These are phyloP conservation scores for Ochotona curzoniae DNA, from an alignment of 2,113 vertebrate species.

Conservation along the genomic window DNA sequence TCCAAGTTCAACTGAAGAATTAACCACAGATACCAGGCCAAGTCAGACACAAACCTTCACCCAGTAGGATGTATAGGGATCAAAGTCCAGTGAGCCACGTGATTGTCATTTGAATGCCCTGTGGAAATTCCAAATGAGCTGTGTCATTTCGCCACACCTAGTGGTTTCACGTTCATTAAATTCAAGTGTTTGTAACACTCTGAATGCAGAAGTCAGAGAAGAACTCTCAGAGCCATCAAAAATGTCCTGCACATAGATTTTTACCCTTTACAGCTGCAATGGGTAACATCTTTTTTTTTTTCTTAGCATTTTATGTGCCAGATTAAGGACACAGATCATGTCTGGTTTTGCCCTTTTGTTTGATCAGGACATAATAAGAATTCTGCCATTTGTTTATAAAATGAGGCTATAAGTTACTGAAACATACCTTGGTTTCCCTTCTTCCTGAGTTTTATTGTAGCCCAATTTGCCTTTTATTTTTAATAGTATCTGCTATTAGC, in stretches of 20 bases:
- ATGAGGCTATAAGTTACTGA: background rate
- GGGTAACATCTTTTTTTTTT: background rate
- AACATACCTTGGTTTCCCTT: background rate
- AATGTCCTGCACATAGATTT: background rate
- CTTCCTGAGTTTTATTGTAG: background rate
- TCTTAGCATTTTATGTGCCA: background rate
- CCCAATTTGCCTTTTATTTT: background rate
- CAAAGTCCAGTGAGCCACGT: background rate
- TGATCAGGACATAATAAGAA: background rate
- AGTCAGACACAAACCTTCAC: background rate
- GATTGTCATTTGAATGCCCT: background rate
- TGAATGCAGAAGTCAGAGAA: background rate
- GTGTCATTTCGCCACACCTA: background rate
- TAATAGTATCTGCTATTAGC: background rate
- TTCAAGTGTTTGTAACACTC: background rate
- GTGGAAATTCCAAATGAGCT: background rate
- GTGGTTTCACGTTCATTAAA: background rate
- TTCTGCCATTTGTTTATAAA: background rate
- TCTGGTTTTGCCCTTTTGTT: background rate
- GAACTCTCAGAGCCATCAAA: background rate
- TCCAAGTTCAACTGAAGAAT: conserved; percentile 19
- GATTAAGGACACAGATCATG: background rate
- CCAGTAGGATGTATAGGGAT: background rate
- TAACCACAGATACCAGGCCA: background rate
- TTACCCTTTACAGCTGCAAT: background rate